Evolutionary conservation across 2,888 invertebrate genomes (phyloP).

Genomic region (Lamproptera curius): DNA sequence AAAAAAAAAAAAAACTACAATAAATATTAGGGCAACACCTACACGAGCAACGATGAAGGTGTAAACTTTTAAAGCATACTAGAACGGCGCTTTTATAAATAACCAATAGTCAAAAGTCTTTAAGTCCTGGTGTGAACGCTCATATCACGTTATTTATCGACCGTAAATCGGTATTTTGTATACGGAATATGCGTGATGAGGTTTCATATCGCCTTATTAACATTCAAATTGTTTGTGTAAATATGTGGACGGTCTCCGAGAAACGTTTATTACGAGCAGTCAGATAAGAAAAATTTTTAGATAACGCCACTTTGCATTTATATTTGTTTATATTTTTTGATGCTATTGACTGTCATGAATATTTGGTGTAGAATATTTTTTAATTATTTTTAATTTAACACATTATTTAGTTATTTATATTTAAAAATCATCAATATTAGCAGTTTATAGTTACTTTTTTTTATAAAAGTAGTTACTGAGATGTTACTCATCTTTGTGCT

Average conservation of each 20-base stretch:
- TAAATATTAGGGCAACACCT: conserved; percentile 29
- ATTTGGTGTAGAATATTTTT: too few species aligned
- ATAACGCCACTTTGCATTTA: too few species aligned
- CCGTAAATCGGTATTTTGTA: conserved; percentile 54
- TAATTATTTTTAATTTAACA: too few species aligned
- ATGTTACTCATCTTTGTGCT: too few species aligned
- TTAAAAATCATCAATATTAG: too few species aligned
- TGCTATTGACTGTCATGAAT: too few species aligned
- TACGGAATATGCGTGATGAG: conserved; percentile 51
- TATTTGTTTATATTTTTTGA: too few species aligned
- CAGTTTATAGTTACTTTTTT: too few species aligned
- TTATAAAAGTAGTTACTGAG: too few species aligned
- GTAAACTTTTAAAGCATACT: conserved; percentile 43
- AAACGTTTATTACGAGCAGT: conserved; percentile 27
- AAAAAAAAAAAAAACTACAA: too few species aligned
- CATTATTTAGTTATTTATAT: too few species aligned
- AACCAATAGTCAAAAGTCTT: conserved; percentile 26
- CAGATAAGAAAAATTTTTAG: too few species aligned
- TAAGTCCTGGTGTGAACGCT: conserved; percentile 40
- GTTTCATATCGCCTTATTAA: conserved; percentile 51
- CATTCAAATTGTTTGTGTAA: conserved; percentile 53
- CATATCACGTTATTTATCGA: conserved; percentile 48
- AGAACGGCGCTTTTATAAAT: conserved; percentile 34
- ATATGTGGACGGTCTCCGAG: conserved; percentile 41
- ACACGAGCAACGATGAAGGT: conserved; percentile 31